Evolutionary conservation across 2,797 vertebrate species (phyloP).

Genomic region (Picus viridis): DNA sequence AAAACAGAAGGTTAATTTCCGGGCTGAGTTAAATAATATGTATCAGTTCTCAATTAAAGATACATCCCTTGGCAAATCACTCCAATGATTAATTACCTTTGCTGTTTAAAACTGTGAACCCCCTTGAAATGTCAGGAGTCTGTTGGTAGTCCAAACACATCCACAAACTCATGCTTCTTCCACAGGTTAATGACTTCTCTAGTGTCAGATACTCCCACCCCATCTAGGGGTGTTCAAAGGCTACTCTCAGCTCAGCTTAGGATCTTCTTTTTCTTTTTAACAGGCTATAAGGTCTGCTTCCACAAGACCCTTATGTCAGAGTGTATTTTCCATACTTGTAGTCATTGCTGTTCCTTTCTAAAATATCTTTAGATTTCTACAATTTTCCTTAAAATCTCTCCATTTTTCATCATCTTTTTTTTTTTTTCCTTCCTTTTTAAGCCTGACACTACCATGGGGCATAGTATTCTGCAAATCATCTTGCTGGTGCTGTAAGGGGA

Average conservation of each 20-base stretch:
- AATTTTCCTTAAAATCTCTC: background rate
- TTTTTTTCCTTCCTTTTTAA: background rate
- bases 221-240: background rate
- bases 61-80: background rate
- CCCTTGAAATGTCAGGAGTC: background rate
- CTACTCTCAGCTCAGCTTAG: background rate
- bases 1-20: constrained; percentile 5
- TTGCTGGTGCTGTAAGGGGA: background rate
- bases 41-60: constrained; percentile 9
- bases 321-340: background rate
- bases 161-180: background rate
- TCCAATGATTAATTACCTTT: constrained; percentile 29
- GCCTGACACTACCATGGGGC: background rate
- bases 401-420: background rate
- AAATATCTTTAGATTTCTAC: background rate
- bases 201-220: background rate
- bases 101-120: background rate
- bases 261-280: background rate
- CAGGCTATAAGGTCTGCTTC: background rate
- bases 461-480: background rate
- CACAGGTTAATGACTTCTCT: background rate
- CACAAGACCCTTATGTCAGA: background rate
- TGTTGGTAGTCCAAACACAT: background rate
- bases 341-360: background rate
- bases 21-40: background rate